Conservation (phyloP, 2,113 vertebrate genomes). For the Furnarius figulus region DNA sequence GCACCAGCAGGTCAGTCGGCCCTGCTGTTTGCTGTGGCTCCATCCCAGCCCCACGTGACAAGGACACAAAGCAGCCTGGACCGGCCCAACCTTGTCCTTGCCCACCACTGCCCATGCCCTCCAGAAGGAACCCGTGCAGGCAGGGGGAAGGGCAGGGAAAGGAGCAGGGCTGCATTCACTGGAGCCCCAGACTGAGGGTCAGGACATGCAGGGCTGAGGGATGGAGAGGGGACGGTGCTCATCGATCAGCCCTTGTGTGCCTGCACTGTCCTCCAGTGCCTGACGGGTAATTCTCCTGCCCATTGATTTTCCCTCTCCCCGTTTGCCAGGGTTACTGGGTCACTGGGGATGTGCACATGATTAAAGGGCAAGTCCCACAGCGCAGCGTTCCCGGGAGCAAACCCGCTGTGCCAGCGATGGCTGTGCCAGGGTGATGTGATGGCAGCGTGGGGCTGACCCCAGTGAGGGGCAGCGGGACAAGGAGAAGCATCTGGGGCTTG, state of each 20-base stretch:
- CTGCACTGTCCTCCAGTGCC: not conserved
- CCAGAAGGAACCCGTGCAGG: not conserved
- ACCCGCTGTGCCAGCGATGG: accelerated
- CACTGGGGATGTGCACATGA: not conserved
- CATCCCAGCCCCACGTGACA: not conserved
- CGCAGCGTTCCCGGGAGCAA: accelerated
- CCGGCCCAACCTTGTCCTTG: not conserved
- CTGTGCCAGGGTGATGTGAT: not conserved
- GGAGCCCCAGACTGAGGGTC: too few relatives aligned
- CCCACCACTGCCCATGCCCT: not conserved
- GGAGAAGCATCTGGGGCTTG: not conserved
- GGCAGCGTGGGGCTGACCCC: too few relatives aligned
- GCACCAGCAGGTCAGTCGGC: not conserved
- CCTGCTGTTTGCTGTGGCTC: not conserved
- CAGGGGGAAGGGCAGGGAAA: not conserved
- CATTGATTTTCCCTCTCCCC: not conserved
- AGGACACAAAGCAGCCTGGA: not conserved
- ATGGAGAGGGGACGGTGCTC: not conserved
- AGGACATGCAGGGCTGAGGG: not conserved
- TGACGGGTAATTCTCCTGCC: not conserved
- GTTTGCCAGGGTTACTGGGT: not conserved
- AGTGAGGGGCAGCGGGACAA: not conserved
- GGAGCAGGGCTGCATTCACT: not conserved
- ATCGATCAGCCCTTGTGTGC: not conserved
- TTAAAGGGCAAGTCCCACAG: not conserved